phyloP scores from a whole-genome alignment of 2,888 invertebrate species.

The Physocephala rufipes region DNA sequence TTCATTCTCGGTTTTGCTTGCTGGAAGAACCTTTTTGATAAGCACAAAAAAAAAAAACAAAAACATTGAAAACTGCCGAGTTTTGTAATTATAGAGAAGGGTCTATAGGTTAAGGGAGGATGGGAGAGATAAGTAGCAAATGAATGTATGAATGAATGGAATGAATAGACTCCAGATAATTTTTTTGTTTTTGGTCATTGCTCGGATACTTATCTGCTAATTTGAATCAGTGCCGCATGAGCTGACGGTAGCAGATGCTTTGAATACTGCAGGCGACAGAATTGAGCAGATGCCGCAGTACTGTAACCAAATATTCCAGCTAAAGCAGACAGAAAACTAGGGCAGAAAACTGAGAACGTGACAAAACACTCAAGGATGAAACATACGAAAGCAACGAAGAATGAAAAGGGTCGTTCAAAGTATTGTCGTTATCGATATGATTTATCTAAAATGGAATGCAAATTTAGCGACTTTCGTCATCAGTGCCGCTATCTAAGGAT shows the following conservation, averaged over 20 bases:
- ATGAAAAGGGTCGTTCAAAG: not conserved
- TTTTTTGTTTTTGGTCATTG: not conserved
- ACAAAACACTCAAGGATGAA: not conserved
- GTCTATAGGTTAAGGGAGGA: no score
- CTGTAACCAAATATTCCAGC: not conserved
- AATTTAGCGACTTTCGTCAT: no score
- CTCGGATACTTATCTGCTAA: constrained; percentile 32
- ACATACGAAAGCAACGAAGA: not conserved
- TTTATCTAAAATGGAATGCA: no score
- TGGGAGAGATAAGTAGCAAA: no score
- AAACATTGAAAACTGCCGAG: no score
- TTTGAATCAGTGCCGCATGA: constrained; percentile 26
- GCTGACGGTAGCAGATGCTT: constrained; percentile 13
- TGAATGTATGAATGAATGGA: constrained; percentile 33
- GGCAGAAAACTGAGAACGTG: not conserved
- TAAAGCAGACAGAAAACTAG: not conserved
- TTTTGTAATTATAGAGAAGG: no score
- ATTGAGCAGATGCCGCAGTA: not conserved
- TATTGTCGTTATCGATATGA: no score
- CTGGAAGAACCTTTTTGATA: no score
- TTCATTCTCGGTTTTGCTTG: no score
- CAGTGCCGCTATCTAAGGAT: no score
- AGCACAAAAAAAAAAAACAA: no score
- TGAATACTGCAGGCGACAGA: not conserved
- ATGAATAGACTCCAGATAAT: constrained; percentile 8